phyloP scores from a whole-genome alignment of 2,113 vertebrate species.

The Zosterops hypoxanthus region DNA sequence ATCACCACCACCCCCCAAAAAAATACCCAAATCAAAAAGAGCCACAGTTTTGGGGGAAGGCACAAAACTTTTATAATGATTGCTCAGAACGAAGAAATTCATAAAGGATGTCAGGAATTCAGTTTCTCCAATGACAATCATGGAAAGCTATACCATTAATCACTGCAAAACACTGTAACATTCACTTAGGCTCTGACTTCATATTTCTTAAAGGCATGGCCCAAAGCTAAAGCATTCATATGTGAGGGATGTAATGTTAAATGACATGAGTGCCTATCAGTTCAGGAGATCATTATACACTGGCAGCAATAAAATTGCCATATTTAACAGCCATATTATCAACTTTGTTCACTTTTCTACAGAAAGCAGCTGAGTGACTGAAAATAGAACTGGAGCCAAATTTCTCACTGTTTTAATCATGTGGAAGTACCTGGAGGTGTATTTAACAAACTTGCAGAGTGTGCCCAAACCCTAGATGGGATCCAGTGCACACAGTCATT shows the following conservation, averaged over 20 bases:
- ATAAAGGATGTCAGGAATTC: not conserved
- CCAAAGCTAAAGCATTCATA: not conserved
- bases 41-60: not conserved
- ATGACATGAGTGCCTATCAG: not conserved
- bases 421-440: not conserved
- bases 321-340: not conserved
- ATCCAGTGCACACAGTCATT: fast-evolving
- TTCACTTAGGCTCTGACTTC: not conserved
- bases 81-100: not conserved
- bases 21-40: not conserved
- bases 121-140: not conserved
- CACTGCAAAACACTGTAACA: not conserved
- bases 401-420: not conserved
- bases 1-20: not conserved
- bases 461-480: not conserved
- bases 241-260: not conserved
- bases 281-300: not conserved
- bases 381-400: not conserved
- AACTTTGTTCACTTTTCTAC: not conserved
- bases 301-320: not conserved
- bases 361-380: not conserved
- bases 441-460: not conserved
- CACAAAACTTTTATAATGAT: not conserved
- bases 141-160: not conserved
- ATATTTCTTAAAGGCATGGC: not conserved